Evolutionary conservation across 2,113 vertebrate species (phyloP).

Genomic region (Paramisgurnus dabryanus): DNA sequence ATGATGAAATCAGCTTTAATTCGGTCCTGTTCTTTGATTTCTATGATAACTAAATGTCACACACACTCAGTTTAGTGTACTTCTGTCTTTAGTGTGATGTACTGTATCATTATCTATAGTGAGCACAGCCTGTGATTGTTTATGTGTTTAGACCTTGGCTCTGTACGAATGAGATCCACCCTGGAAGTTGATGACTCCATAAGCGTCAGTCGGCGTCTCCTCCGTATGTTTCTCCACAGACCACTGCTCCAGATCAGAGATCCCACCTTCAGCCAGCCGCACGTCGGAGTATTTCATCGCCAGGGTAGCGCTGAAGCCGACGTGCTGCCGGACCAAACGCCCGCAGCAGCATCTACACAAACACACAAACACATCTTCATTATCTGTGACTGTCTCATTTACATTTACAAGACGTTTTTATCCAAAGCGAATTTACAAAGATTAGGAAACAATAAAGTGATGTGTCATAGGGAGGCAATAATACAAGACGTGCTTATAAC

Average conservation of each 20-base stretch:
- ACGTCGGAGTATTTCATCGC: conserved; percentile 95
- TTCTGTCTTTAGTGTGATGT: too few relatives aligned
- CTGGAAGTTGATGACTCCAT: conserved; percentile 98
- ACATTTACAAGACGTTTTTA: too few relatives aligned
- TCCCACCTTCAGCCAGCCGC: conserved; percentile 87
- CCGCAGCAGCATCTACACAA: conserved; percentile 90
- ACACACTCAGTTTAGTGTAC: too few relatives aligned
- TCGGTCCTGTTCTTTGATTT: too few relatives aligned
- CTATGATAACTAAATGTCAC: too few relatives aligned
- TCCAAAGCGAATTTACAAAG: too few relatives aligned
- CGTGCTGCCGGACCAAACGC: conserved; percentile 94
- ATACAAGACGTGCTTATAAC: background rate
- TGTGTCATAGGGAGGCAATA: too few relatives aligned
- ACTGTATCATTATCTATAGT: too few relatives aligned
- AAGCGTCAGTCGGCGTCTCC: conserved; percentile 92
- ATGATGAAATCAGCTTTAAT: background rate
- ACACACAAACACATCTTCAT: conserved; percentile 2
- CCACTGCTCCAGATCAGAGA: conserved; percentile 87
- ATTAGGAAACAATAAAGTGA: too few relatives aligned
- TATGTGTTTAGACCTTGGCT: conserved; percentile 83
- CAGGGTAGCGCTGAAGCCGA: conserved; percentile 94
- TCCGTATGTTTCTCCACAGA: conserved; percentile 96
- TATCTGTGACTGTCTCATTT: background rate
- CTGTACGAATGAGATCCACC: conserved; percentile 98
- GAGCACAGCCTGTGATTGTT: background rate